Base-by-base conservation (phyloP, 2,888 invertebrate genomes). In the Dimorphilus gyrociliatus region DNA sequence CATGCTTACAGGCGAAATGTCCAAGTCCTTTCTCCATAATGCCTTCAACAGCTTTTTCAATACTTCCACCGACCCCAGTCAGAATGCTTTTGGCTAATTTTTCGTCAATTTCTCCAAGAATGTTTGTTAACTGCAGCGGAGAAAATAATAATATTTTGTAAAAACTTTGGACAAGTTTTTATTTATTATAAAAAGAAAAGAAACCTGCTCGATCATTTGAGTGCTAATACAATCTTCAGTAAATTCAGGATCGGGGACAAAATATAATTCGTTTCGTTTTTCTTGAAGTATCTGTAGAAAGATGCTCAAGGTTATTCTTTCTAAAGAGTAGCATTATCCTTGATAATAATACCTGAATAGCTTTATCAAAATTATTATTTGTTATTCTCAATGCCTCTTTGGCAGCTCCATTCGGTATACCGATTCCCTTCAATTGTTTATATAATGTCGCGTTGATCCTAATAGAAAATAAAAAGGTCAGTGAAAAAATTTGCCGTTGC, bases 351-450 rank as follows among this genome's bases (percentile, higher is more conserved):
- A 60, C 60, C 50, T 60, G 56, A 18, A 80, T 68, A 17, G 79
- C 77, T 23, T 68, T 66, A 0, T 71, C 68, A n/a, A 75, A 68
- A 51, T 74, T 69, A 60, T 81, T 81, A 51, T 77, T 73, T 28
- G 72, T 59, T 49, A 69, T 69, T 37, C 70, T 64, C 17, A 81
- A 63, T 1, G 80, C 79, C 3, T 63, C 53, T 0, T 69, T 55
- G 0, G 75, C 73, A 5, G 71, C 55, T 4, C 69, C 64, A 14
- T 69, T 66, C 4, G 69, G 47, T 59, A 69, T 81, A 0, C 81
- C 81, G 78, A 81, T 79, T 5, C 41, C 36, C 1, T 51, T 16
- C 29, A 61, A 35, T 33, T 40, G 39, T 30, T 51, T 43, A 32
- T 54, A 57, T 16, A 40, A 36, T 7, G 44, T 42, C 2, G 47